A percentile compares a stretch with the other conserved stretches of the same genome.
These are phyloP conservation scores for Dascyllus trimaculatus DNA, from an alignment of 2,113 vertebrate species.

Conservation along the genomic window DNA sequence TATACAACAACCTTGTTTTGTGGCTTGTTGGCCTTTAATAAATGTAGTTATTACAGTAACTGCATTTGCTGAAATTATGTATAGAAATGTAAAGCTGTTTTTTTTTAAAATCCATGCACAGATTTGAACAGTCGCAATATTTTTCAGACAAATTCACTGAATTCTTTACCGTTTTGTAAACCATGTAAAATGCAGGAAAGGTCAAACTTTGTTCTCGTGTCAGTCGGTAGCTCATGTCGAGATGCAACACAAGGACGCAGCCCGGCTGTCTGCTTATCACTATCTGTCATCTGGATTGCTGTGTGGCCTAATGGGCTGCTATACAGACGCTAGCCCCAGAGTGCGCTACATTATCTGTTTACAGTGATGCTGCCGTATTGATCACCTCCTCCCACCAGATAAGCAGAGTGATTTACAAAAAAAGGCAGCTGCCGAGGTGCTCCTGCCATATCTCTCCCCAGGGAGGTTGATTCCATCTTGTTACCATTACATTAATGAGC, in stretches of 20 bases:
- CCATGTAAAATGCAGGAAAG: slow-evolving; percentile 21
- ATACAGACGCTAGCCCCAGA: slow-evolving; percentile 70
- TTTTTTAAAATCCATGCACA: not conserved
- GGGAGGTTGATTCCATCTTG: slow-evolving; percentile 85
- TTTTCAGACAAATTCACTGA: not conserved
- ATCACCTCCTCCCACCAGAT: slow-evolving; percentile 85
- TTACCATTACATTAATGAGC: slow-evolving; percentile 89
- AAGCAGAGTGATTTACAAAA: slow-evolving; percentile 86
- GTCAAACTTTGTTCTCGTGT: slow-evolving; percentile 38
- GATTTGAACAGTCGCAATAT: not conserved
- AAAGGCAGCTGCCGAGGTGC: slow-evolving; percentile 82
- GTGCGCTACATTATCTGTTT: slow-evolving; percentile 85
- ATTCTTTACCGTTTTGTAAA: not conserved
- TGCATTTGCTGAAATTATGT: too few relatives aligned
- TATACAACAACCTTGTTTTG: not conserved
- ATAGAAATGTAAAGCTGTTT: not conserved
- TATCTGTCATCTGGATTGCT: slow-evolving; percentile 79
- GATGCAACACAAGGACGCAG: slow-evolving; percentile 68
- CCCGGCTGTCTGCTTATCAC: slow-evolving; percentile 76
- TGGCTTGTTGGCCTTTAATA: not conserved
- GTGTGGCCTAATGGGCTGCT: slow-evolving; percentile 79
- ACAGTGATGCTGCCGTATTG: slow-evolving; percentile 84
- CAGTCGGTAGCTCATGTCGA: slow-evolving; percentile 49
- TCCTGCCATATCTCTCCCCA: slow-evolving; percentile 80
- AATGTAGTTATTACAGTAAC: not conserved